Evolutionary conservation across 64 coral and sea anemone species (phyloP).

Genomic region (Pachyseris speciosa): DNA sequence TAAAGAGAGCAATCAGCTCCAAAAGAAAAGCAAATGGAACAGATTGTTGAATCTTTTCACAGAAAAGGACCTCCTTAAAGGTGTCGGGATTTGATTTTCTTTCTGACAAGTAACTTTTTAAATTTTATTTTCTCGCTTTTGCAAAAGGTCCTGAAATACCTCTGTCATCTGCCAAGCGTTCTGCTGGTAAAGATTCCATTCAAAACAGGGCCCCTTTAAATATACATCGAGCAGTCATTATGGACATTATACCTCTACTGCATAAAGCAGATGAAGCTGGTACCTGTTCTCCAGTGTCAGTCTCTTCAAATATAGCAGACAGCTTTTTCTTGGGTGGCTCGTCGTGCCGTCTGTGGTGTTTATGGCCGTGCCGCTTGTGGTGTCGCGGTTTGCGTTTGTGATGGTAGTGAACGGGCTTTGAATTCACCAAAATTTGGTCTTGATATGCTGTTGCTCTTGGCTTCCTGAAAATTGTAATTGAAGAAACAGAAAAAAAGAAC

Average conservation of each 20-base stretch:
- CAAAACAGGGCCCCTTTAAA: too few species aligned
- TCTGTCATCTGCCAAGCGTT: too few species aligned
- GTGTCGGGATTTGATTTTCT: too few species aligned
- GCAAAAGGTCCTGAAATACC: too few species aligned
- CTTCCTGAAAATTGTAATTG: neutral
- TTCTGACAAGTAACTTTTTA: too few species aligned
- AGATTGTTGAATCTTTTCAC: too few species aligned
- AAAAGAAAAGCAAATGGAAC: too few species aligned
- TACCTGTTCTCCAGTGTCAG: conserved; percentile 20
- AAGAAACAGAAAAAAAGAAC: neutral
- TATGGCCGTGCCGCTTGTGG: conserved; percentile 41
- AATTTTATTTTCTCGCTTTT: too few species aligned
- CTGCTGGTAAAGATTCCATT: too few species aligned
- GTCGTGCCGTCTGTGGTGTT: conserved; percentile 16
- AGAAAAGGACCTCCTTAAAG: too few species aligned
- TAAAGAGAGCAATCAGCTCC: too few species aligned
- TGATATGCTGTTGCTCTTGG: conserved; percentile 34
- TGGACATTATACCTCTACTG: neutral
- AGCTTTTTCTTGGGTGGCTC: conserved; percentile 61
- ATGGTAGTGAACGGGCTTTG: conserved; percentile 3
- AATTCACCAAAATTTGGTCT: conserved; percentile 41
- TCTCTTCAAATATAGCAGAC: conserved; percentile 63
- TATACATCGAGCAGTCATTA: too few species aligned
- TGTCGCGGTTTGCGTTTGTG: conserved; percentile 46
- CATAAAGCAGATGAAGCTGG: neutral